Conservation (phyloP, 2,888 invertebrate genomes). For the Sthenelais limicola region DNA sequence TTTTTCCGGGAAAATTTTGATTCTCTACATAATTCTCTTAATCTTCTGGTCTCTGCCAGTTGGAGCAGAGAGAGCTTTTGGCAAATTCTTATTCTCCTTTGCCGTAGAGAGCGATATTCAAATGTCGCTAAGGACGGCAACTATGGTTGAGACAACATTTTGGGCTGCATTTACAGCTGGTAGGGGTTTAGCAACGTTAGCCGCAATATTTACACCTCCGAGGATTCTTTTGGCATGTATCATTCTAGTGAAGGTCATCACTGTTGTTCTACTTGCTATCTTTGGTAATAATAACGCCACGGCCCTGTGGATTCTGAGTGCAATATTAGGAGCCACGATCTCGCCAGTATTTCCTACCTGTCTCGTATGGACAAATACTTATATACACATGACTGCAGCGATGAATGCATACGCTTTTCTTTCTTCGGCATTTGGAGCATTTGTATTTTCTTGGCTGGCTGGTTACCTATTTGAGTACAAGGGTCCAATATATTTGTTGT, state of each 20-base stretch:
- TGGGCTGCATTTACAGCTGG: constrained; percentile 41
- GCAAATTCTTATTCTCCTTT: constrained; percentile 41
- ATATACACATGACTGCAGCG: constrained; percentile 37
- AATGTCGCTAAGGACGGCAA: background rate
- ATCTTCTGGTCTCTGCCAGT: constrained; percentile 13
- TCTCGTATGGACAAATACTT: constrained; percentile 44
- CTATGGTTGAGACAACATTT: constrained; percentile 21
- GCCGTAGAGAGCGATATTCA: constrained; percentile 20
- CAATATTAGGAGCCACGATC: constrained; percentile 37
- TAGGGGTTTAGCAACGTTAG: constrained; percentile 23
- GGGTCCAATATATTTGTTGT: constrained; percentile 43
- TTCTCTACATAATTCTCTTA: constrained; percentile 7
- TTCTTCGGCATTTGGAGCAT: constrained; percentile 33
- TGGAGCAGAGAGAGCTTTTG: constrained; percentile 36
- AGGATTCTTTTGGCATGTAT: constrained; percentile 5
- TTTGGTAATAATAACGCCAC: background rate
- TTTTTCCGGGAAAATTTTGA: background rate
- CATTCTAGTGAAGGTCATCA: constrained; percentile 11
- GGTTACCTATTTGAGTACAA: constrained; percentile 45
- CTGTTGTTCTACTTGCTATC: constrained; percentile 13
- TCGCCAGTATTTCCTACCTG: constrained; percentile 41
- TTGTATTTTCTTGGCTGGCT: constrained; percentile 40
- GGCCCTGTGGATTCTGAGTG: constrained; percentile 40
- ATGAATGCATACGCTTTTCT: constrained; percentile 40
- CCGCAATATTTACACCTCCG: constrained; percentile 5